Conservation (phyloP, 2,797 vertebrate species). For the Lacerta bilineata region DNA sequence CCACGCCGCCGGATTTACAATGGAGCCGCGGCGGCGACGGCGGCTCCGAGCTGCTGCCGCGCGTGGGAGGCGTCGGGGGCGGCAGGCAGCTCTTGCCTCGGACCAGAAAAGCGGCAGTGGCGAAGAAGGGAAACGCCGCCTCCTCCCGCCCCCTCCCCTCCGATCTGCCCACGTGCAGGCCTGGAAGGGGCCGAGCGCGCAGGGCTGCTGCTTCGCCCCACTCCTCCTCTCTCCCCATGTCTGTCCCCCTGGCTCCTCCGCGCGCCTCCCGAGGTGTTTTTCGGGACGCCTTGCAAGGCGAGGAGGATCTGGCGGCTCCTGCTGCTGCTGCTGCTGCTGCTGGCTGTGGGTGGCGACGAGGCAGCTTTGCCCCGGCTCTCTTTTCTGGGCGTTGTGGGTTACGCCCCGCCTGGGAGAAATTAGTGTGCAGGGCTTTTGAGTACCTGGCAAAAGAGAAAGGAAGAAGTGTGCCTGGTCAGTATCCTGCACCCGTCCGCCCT, state of each 20-base stretch:
- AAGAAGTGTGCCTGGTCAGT: no score
- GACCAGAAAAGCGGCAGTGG: conserved; percentile 32
- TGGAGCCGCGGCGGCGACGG: conserved; percentile 55
- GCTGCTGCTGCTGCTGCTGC: neutral
- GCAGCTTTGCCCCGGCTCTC: neutral
- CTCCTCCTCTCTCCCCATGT: neutral
- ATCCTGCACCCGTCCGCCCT: no score
- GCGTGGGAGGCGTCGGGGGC: conserved; percentile 67
- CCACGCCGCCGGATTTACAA: conserved; percentile 75
- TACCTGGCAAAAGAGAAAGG: neutral
- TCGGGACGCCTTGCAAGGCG: neutral
- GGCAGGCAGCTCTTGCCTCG: conserved; percentile 27
- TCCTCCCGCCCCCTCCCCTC: neutral
- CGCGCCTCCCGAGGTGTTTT: neutral
- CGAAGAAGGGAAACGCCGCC: neutral
- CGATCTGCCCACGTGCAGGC: neutral
- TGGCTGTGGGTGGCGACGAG: neutral
- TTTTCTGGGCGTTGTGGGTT: neutral
- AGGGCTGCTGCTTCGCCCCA: neutral
- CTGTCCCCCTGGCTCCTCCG: neutral
- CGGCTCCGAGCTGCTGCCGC: conserved; percentile 55
- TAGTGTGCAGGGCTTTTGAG: neutral
- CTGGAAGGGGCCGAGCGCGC: no score
- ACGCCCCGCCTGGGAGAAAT: neutral
- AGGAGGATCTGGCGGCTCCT: neutral